Conservation (phyloP, 2,113 vertebrate genomes). For the Synodontis membranacea region DNA sequence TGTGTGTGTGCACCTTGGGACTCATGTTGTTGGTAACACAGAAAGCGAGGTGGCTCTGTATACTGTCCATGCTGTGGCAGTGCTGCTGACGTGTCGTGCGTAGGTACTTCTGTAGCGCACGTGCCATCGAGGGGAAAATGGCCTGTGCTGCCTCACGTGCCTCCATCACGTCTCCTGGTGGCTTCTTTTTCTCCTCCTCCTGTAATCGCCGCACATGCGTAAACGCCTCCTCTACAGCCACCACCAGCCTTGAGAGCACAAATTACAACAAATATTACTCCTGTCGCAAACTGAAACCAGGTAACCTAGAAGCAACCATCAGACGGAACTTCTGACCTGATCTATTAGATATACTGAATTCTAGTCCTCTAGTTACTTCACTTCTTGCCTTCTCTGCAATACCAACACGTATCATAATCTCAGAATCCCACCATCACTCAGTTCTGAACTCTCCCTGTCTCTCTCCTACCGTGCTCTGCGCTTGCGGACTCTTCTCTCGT, state of each 20-base stretch:
- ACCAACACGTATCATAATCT: too few relatives aligned
- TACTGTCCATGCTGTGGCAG: slow-evolving; percentile 98
- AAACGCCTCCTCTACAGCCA: slow-evolving; percentile 94
- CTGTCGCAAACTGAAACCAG: background rate
- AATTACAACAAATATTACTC: background rate
- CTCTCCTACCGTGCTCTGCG: slow-evolving; percentile 81
- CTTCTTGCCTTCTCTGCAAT: background rate
- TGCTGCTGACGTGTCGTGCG: slow-evolving; percentile 93
- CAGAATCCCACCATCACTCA: background rate
- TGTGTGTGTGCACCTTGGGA: slow-evolving; percentile 79
- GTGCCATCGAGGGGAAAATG: slow-evolving; percentile 96
- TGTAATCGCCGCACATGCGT: slow-evolving; percentile 88
- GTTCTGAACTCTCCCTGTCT: background rate
- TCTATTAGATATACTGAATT: background rate
- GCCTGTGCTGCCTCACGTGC: slow-evolving; percentile 94
- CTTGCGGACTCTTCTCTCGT: slow-evolving; percentile 89
- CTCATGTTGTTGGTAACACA: slow-evolving; percentile 96
- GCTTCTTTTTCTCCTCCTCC: slow-evolving; percentile 90
- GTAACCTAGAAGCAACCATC: background rate
- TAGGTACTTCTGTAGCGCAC: slow-evolving; percentile 94
- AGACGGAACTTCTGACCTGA: background rate
- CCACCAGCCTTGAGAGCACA: slow-evolving; percentile 79
- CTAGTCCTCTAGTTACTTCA: background rate
- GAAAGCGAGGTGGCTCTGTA: slow-evolving; percentile 93
- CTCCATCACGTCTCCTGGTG: slow-evolving; percentile 90